These are phyloP conservation scores for Premnoplex brunnescens DNA, from an alignment of 2,797 vertebrate genomes.

Conservation along the genomic window DNA sequence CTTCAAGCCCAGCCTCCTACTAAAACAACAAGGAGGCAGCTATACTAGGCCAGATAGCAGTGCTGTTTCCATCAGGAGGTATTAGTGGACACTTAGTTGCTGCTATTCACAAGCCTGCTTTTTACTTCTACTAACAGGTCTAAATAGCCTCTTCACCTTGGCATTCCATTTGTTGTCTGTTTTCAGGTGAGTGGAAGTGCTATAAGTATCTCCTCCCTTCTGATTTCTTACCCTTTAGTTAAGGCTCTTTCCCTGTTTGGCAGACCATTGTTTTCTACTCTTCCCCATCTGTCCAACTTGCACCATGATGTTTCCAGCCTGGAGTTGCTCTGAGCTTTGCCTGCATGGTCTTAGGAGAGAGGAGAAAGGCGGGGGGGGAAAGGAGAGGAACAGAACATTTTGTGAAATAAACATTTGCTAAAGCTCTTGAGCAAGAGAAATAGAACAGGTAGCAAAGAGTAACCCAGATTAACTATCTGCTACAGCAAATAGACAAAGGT, in stretches of 20 bases:
- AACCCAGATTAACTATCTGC: conserved; percentile 25
- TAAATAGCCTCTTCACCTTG: background rate
- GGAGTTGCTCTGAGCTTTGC: background rate
- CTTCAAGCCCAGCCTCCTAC: background rate
- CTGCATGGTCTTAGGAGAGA: background rate
- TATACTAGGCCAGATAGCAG: background rate
- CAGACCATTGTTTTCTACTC: background rate
- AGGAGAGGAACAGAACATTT: background rate
- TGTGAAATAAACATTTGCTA: conserved; percentile 41
- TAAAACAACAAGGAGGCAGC: background rate
- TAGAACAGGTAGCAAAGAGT: background rate
- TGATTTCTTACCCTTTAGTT: background rate
- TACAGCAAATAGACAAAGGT: background rate
- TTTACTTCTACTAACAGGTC: background rate
- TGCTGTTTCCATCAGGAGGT: background rate
- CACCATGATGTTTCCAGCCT: background rate
- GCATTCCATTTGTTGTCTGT: background rate
- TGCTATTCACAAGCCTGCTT: background rate
- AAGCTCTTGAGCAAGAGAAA: conserved; percentile 49
- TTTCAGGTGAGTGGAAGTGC: background rate
- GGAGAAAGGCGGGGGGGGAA: fast-evolving
- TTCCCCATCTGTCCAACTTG: background rate
- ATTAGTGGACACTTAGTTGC: background rate
- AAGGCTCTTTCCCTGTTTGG: background rate
- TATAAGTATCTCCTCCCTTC: background rate